Evolutionary conservation across 2,113 vertebrate genomes (phyloP).

Genomic region (Pitta sordida): DNA sequence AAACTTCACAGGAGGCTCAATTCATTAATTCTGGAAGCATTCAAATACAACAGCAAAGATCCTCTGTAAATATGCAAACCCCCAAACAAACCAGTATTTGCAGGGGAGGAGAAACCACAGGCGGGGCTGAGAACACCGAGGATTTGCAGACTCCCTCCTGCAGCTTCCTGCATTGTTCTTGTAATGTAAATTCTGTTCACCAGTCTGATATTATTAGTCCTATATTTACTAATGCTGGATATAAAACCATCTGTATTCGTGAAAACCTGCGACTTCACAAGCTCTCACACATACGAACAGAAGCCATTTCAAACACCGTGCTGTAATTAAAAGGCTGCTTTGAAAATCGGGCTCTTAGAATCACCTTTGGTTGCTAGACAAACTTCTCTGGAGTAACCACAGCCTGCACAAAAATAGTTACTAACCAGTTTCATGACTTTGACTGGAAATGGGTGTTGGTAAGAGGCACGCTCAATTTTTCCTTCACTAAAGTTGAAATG

Average conservation of each 20-base stretch:
- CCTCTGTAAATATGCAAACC: neutral
- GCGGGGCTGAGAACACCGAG: neutral
- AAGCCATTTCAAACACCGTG: neutral
- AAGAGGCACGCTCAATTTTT: neutral
- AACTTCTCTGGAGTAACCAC: conserved; percentile 43
- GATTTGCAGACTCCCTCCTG: neutral
- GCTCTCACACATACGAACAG: neutral
- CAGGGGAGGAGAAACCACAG: neutral
- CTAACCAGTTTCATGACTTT: neutral
- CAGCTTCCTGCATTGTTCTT: neutral
- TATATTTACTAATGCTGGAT: neutral
- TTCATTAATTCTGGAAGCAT: neutral
- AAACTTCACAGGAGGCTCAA: neutral
- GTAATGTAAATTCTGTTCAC: neutral
- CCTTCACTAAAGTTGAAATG: neutral
- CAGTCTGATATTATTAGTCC: neutral
- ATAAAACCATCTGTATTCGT: neutral
- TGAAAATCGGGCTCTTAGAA: conserved; percentile 14
- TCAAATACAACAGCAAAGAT: neutral
- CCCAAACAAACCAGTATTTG: neutral
- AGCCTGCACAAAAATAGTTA: conserved; percentile 36
- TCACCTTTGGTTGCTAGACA: conserved; percentile 55
- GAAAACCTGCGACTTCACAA: neutral
- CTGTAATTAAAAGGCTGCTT: conserved; percentile 18
- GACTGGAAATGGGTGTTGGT: conserved; percentile 30